Evolutionary conservation across 2,888 invertebrate species (phyloP).

Genomic region (Tipula helvola): DNA sequence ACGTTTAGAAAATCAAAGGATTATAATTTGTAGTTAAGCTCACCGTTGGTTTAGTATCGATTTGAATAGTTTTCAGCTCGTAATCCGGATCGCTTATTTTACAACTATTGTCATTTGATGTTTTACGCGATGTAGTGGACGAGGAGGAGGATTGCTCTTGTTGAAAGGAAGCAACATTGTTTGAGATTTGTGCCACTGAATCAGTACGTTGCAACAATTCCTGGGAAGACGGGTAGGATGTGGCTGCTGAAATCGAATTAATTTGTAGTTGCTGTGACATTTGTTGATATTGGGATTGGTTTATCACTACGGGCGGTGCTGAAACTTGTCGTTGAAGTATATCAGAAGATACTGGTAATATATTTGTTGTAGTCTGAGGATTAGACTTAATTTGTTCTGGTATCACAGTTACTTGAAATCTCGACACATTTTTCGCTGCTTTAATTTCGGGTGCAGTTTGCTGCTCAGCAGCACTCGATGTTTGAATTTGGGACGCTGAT

Average conservation of each 20-base stretch:
- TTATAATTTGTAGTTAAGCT: not conserved
- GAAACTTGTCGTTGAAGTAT: not conserved
- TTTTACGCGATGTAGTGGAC: not conserved
- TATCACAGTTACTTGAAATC: slow-evolving; percentile 19
- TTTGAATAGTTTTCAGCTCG: not conserved
- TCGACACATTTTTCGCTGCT: slow-evolving; percentile 10
- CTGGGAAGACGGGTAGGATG: not conserved
- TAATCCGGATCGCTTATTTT: not conserved
- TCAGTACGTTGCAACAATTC: not conserved
- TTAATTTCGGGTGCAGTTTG: not conserved
- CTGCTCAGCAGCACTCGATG: not conserved
- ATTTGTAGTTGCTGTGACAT: not conserved
- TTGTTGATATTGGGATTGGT: not conserved
- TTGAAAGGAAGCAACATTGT: not conserved
- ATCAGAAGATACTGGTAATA: not conserved
- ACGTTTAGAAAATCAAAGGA: not conserved
- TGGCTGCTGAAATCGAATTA: not conserved
- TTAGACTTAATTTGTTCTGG: slow-evolving; percentile 9
- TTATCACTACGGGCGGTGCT: not conserved
- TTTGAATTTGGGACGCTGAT: slow-evolving; percentile 16
- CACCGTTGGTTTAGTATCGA: not conserved
- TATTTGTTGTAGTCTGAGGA: not conserved
- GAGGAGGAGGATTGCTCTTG: not conserved
- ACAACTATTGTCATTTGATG: not conserved
- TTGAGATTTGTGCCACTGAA: not conserved